Base-by-base conservation (phyloP, 2,888 invertebrate species). In the Philonicus albiceps region DNA sequence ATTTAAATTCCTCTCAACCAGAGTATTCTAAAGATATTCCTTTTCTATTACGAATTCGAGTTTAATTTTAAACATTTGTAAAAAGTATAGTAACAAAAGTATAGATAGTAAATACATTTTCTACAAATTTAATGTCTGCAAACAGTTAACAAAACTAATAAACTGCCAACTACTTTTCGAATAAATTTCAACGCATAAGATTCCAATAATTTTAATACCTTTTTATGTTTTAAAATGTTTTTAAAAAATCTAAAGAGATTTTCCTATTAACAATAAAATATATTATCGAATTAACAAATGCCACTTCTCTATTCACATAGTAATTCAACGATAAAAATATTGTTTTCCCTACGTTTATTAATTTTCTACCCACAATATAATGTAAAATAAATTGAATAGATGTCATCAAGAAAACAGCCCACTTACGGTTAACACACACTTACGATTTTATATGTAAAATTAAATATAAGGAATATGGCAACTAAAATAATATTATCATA, bases 391-490 rank as follows among this genome's bases (percentile, higher is more conserved):
- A 64, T 27, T 78, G 13, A 27, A 76, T 43, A 37, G 13, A 76
- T 76, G 40, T 76, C 11, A 76, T 8, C 76, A 31, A 11, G 3
- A 22, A 78, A 27, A 31, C 7, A 49, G 30, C 80, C 53, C 64
- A 81, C n/a, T 55, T 64, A 55, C 30, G 19, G 64, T n/a, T 64
- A 64, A 64, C 19, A 64, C 64, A 27, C 11, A 64, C n/a, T 31
- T 53, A 64, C 81, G 34, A 81, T 81, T 81, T 81, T 81, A 81
- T 55, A 81, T 81, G 64, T 81, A 81, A 81, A 81, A 81, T 31
- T 49, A 6, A 22, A 76, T 22, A 16, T 27, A 49, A 40, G 40
- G n/a, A 22, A 74, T 19, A 55, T 31, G 37, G 55, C 22, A 81
- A 81, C n/a, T 81, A 55, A n/a, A 4, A 34, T 49, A 49, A 78